Conservation (phyloP, 1,140 invertebrate species). For the Leucophenga varia region DNA sequence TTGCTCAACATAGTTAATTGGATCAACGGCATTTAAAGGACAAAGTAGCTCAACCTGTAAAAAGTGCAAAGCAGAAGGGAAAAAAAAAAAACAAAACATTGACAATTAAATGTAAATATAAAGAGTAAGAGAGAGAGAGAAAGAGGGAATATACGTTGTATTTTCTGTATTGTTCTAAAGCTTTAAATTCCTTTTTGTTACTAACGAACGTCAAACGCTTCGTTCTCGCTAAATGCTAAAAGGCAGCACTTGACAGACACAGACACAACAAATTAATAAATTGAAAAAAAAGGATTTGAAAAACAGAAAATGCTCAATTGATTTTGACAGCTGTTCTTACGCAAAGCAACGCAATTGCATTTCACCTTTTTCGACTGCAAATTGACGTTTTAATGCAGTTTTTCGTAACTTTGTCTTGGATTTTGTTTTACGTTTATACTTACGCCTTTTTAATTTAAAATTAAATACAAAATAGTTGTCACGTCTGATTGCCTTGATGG, state of each 20-base stretch:
- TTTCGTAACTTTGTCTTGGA: too few species aligned
- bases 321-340: slow-evolving; percentile 27
- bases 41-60: slow-evolving; percentile 52
- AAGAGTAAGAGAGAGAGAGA: not conserved
- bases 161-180: not conserved
- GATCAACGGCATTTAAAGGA: slow-evolving; percentile 53
- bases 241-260: too few species aligned
- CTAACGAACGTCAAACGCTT: too few species aligned
- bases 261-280: slow-evolving; percentile 24
- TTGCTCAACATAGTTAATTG: slow-evolving; percentile 52
- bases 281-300: slow-evolving; percentile 12
- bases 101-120: slow-evolving; percentile 2
- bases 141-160: not conserved
- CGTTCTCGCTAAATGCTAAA: too few species aligned
- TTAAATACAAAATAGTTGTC: too few species aligned
- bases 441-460: too few species aligned
- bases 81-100: slow-evolving; percentile 11
- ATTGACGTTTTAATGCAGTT: slow-evolving; percentile 48
- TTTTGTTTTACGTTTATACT: too few species aligned
- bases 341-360: not conserved
- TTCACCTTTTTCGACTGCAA: slow-evolving; percentile 4
- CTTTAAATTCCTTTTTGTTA: not conserved
- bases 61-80: not conserved
- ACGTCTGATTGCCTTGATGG: too few species aligned
- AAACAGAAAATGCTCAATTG: slow-evolving; percentile 43